These are phyloP conservation scores for Origma solitaria DNA, from an alignment of 2,113 vertebrate genomes.

Conservation along the genomic window DNA sequence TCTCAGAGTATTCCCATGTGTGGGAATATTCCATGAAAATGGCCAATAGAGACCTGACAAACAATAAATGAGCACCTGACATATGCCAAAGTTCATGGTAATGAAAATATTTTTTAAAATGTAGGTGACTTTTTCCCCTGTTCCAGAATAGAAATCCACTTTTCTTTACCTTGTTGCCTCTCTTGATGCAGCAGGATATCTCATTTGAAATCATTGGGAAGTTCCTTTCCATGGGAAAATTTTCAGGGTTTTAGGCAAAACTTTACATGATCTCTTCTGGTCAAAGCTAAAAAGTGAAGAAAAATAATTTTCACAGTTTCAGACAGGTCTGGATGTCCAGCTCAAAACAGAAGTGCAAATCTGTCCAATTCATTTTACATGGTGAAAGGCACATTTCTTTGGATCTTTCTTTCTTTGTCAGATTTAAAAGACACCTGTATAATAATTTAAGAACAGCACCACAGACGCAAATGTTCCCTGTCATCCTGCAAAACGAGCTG, in stretches of 20 bases:
- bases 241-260: background rate
- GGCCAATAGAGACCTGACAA: background rate
- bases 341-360: background rate
- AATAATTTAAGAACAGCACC: background rate
- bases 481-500: background rate
- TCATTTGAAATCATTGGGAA: background rate
- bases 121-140: background rate
- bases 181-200: background rate
- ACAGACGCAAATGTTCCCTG: background rate
- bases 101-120: background rate
- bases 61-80: background rate
- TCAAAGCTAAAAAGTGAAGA: background rate
- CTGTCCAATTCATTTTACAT: background rate
- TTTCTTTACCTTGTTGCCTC: background rate
- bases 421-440: background rate
- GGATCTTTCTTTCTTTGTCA: background rate
- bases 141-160: background rate
- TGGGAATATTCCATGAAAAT: background rate
- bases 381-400: background rate
- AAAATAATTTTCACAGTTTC: background rate
- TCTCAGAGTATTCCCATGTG: background rate
- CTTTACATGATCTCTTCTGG: background rate
- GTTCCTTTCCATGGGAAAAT: background rate
- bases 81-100: background rate
- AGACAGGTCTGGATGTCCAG: background rate